Conservation (phyloP, 2,888 invertebrate genomes). For the Nomada fucata region DNA sequence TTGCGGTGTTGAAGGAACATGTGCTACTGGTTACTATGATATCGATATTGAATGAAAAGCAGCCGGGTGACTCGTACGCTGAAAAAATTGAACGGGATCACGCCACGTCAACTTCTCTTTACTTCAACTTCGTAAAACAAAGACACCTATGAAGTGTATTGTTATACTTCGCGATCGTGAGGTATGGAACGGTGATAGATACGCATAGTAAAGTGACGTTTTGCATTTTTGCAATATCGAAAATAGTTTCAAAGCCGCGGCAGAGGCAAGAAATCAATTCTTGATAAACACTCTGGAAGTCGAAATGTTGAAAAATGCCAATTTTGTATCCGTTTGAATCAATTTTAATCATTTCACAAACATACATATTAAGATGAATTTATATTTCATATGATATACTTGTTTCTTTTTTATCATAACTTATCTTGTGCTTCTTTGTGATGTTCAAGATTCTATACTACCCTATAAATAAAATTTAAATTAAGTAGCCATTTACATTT, state of each 20-base stretch:
- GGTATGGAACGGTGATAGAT: background rate
- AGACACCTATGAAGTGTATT: background rate
- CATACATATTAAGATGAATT: too few relatives aligned
- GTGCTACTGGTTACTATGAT: background rate
- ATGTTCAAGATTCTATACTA: too few relatives aligned
- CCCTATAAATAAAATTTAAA: too few relatives aligned
- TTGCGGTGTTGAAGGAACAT: too few relatives aligned
- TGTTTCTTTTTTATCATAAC: too few relatives aligned
- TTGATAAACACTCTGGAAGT: too few relatives aligned
- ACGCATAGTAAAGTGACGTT: background rate
- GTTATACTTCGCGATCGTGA: background rate
- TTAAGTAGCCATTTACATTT: too few relatives aligned
- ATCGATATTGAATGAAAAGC: slow-evolving; percentile 5
- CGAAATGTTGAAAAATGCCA: too few relatives aligned
- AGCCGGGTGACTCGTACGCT: background rate
- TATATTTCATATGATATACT: too few relatives aligned
- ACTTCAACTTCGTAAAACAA: slow-evolving; percentile 1
- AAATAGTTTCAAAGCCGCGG: background rate
- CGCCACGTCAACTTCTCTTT: background rate
- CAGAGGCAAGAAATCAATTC: background rate
- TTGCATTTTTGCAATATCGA: background rate
- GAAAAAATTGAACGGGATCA: background rate
- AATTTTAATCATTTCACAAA: too few relatives aligned
- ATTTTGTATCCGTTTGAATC: too few relatives aligned
- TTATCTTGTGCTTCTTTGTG: too few relatives aligned